These are phyloP conservation scores for Acrobasis consociella DNA, from an alignment of 2,888 invertebrate genomes.

Conservation along the genomic window DNA sequence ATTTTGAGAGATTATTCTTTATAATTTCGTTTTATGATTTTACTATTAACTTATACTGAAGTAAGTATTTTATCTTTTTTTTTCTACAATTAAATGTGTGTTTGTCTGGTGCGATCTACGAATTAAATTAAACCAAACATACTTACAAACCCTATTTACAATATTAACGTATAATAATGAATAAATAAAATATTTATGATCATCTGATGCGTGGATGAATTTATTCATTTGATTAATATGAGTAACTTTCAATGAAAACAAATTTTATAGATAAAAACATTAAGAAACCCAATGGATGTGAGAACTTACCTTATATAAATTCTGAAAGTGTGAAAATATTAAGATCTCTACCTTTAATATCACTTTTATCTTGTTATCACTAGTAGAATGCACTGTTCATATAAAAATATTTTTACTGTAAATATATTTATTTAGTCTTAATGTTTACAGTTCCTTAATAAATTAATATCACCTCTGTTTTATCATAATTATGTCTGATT, in stretches of 20 bases:
- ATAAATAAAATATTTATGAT: neutral
- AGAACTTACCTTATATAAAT: slow-evolving; percentile 8
- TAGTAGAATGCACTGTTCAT: slow-evolving; percentile 21
- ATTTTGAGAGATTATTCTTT: too few species aligned
- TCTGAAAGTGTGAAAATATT: neutral
- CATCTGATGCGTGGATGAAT: neutral
- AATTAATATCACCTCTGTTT: slow-evolving; percentile 59
- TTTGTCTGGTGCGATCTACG: too few species aligned
- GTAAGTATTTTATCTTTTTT: too few species aligned
- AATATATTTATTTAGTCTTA: slow-evolving; percentile 5
- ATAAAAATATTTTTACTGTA: slow-evolving; percentile 20
- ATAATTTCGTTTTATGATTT: too few species aligned
- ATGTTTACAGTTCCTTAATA: neutral
- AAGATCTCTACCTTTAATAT: neutral
- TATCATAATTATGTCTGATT: slow-evolving; percentile 57
- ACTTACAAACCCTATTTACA: neutral
- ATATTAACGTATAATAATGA: neutral
- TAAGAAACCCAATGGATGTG: too few species aligned
- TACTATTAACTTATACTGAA: too few species aligned
- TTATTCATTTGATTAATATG: neutral
- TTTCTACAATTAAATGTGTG: too few species aligned
- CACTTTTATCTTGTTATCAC: slow-evolving; percentile 20
- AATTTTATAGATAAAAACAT: too few species aligned
- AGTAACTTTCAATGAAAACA: too few species aligned
- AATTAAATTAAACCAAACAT: too few species aligned